These are phyloP conservation scores for Lonchura striata DNA, from an alignment of 2,113 vertebrate species.

Conservation along the genomic window DNA sequence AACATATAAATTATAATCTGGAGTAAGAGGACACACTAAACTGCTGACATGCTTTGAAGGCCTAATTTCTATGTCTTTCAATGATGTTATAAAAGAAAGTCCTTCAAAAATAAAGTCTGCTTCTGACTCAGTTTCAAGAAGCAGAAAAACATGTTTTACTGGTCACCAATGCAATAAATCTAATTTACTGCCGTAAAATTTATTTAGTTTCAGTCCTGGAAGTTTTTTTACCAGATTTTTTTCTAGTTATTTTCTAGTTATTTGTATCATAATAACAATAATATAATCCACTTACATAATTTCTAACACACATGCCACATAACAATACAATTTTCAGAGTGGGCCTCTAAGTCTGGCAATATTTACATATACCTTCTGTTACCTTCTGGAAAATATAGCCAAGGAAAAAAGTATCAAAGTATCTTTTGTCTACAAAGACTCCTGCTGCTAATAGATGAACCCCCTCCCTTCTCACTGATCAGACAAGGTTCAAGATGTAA, in stretches of 20 bases:
- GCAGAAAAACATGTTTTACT: background rate
- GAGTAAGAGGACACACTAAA: background rate
- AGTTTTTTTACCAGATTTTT: background rate
- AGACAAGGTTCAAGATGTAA: background rate
- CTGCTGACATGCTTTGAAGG: background rate
- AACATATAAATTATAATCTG: background rate
- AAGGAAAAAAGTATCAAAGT: background rate
- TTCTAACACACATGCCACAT: background rate
- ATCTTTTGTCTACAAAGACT: background rate
- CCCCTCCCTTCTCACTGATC: background rate
- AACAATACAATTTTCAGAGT: background rate
- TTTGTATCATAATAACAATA: too few species aligned
- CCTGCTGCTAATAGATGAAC: background rate
- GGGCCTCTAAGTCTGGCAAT: background rate
- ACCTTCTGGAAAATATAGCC: background rate
- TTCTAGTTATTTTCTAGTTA: background rate
- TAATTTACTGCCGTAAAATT: background rate
- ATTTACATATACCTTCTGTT: background rate
- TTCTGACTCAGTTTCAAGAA: background rate
- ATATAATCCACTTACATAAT: background rate
- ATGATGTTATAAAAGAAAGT: background rate
- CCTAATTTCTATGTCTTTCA: background rate
- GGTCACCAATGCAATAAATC: background rate
- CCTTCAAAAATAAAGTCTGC: background rate
- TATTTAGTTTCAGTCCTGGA: background rate